Evolutionary conservation across 2,113 vertebrate species (phyloP).

Genomic region (Solenodon paradoxus): DNA sequence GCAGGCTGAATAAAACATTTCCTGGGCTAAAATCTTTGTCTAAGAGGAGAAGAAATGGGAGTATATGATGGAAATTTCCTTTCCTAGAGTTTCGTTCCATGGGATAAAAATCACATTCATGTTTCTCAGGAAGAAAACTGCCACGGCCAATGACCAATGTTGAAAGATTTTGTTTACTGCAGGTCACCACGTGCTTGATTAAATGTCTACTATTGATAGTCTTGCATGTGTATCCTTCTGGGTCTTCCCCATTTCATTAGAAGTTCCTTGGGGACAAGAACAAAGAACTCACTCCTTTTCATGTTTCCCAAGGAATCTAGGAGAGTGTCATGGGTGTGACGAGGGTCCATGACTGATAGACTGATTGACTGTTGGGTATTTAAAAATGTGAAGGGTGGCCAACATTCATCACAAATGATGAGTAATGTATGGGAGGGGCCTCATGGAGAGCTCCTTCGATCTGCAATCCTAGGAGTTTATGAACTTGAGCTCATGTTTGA

Average conservation of each 20-base stretch:
- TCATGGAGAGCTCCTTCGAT: not conserved
- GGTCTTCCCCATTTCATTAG: not conserved
- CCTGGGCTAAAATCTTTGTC: slow-evolving; percentile 13
- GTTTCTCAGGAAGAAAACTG: not conserved
- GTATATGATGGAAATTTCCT: not conserved
- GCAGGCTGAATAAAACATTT: not conserved
- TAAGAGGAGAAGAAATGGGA: not conserved
- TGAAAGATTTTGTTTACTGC: not conserved
- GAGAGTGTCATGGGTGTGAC: not conserved
- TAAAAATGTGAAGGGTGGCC: not conserved
- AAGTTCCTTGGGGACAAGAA: not conserved
- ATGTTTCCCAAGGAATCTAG: not conserved
- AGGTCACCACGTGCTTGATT: not conserved
- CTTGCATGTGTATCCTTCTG: fast-evolving
- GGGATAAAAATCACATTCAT: not conserved
- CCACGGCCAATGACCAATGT: not conserved
- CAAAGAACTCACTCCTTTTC: not conserved
- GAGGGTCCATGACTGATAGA: not conserved
- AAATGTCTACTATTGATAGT: not conserved
- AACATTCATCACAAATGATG: not conserved
- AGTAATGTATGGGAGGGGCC: not conserved
- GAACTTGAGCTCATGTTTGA: not conserved
- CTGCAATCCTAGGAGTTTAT: not conserved
- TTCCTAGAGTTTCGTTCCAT: not conserved
- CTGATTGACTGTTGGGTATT: not conserved